Evolutionary conservation across 2,888 invertebrate genomes (phyloP).

Genomic region (Phytoseiulus persimilis): DNA sequence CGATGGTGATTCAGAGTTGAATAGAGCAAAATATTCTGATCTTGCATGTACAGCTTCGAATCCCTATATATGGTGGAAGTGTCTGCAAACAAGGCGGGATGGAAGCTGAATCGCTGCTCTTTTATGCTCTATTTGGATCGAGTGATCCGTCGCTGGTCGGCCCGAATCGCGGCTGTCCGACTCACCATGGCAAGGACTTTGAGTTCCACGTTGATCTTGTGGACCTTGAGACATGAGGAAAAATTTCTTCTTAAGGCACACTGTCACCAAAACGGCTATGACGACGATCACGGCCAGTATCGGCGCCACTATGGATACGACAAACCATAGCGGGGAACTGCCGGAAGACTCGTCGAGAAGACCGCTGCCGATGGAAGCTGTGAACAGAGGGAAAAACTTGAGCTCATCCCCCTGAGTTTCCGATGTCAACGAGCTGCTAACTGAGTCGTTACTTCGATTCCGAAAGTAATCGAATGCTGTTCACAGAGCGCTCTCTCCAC

Average conservation of each 20-base stretch:
- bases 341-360: constrained; percentile 9
- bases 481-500: too few relatives aligned
- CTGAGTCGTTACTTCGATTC: background rate
- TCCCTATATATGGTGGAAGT: constrained; percentile 29
- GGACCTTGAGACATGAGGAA: constrained; percentile 23
- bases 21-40: constrained; percentile 31
- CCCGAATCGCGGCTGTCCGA: background rate
- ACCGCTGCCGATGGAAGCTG: constrained; percentile 31
- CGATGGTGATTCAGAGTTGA: constrained; percentile 32
- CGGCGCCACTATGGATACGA: constrained; percentile 41
- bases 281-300: constrained; percentile 41
- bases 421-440: background rate
- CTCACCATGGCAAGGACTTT: constrained; percentile 36
- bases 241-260: constrained; percentile 29
- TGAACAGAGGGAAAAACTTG: background rate
- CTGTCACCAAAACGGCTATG: constrained; percentile 35
- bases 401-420: background rate
- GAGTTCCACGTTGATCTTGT: constrained; percentile 34
- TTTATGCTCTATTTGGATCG: too few relatives aligned
- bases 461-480: background rate
- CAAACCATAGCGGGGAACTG: constrained; percentile 34
- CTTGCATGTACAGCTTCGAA: constrained; percentile 38
- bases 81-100: background rate
- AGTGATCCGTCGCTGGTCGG: background rate
- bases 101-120: background rate